Evolutionary conservation across 1,140 invertebrate genomes (phyloP).

Genomic region (Stenopsyche tienmushanensis): DNA sequence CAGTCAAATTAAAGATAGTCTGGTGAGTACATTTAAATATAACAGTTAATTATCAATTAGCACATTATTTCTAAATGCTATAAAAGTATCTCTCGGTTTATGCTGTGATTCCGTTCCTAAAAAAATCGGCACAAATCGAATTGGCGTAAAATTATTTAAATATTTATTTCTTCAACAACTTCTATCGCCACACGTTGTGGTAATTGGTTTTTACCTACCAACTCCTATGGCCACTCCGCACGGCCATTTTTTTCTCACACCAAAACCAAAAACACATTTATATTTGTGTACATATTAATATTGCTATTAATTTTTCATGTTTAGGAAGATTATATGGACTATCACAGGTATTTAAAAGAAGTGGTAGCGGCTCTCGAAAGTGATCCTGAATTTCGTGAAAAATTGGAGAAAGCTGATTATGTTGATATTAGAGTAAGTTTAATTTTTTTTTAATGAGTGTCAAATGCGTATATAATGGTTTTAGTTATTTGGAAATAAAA

Average conservation of each 20-base stretch:
- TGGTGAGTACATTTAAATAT: constrained; percentile 44
- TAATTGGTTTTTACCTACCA: not conserved
- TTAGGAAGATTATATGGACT: constrained; percentile 63
- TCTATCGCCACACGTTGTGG: not conserved
- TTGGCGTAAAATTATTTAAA: not conserved
- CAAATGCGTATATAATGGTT: not conserved
- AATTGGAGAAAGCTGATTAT: constrained; percentile 77
- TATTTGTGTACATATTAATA: not conserved
- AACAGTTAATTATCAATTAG: not conserved
- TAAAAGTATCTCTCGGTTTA: no score
- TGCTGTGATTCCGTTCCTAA: no score
- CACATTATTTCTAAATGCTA: not conserved
- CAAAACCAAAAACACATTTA: not conserved
- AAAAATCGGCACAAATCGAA: no score
- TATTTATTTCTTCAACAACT: not conserved
- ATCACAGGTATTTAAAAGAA: constrained; percentile 83
- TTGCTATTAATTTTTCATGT: constrained; percentile 28
- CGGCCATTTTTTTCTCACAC: constrained; percentile 2
- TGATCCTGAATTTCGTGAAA: constrained; percentile 78
- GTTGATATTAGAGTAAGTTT: constrained; percentile 73
- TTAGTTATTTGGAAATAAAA: not conserved
- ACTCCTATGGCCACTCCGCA: no score
- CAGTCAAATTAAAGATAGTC: constrained; percentile 49
- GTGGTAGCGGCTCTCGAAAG: constrained; percentile 82
- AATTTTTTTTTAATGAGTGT: constrained; percentile 2